Evolutionary conservation across 2,113 vertebrate genomes (phyloP).

Genomic region (Tachycineta bicolor): DNA sequence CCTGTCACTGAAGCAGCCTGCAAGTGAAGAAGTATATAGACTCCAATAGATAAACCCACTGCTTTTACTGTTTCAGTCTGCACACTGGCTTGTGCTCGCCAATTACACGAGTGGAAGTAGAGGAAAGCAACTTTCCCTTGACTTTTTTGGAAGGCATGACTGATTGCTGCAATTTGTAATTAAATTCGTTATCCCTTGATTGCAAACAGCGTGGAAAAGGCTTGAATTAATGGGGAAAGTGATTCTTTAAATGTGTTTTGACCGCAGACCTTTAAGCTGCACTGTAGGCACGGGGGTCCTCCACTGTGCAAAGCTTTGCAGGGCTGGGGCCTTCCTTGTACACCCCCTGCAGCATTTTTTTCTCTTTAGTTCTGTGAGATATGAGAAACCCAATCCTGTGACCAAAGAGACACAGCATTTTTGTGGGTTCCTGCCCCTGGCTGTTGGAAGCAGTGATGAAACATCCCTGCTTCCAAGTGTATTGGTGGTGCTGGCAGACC

Average conservation of each 20-base stretch:
- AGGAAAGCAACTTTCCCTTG: neutral
- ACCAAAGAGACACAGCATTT: neutral
- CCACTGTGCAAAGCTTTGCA: accelerated
- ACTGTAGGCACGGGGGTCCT: neutral
- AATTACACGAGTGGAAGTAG: neutral
- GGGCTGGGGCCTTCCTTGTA: neutral
- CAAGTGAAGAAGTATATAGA: neutral
- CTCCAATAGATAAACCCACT: neutral
- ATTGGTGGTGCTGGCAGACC: neutral
- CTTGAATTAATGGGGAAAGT: neutral
- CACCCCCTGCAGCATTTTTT: accelerated
- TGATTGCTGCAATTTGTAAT: neutral
- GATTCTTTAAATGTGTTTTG: neutral
- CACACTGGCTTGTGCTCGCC: neutral
- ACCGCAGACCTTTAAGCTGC: neutral
- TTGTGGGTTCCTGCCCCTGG: neutral
- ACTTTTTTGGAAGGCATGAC: neutral
- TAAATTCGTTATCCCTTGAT: neutral
- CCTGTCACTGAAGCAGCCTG: neutral
- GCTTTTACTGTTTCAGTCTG: neutral
- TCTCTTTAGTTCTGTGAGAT: neutral
- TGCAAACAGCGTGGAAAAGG: neutral
- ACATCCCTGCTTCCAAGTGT: neutral
- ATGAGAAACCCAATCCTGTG: accelerated
- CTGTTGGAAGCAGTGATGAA: neutral